These are phyloP conservation scores for Poeciliopsis gracilis DNA, from an alignment of 2,797 vertebrate genomes.

Conservation along the genomic window DNA sequence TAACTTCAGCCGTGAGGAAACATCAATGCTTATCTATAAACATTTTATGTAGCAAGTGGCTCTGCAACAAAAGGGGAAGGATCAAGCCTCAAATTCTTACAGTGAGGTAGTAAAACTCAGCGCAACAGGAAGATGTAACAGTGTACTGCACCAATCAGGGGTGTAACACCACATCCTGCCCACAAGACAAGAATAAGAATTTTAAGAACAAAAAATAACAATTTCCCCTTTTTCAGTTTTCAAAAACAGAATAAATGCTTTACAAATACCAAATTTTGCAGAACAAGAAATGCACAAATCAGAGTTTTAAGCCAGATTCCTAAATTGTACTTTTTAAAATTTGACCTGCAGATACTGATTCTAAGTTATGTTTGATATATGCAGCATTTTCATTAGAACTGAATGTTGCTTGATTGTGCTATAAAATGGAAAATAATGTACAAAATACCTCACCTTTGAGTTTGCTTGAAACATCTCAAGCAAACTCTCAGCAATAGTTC, in stretches of 20 bases:
- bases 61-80: constrained; percentile 2
- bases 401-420: too few species aligned
- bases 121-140: background rate
- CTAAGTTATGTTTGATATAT: background rate
- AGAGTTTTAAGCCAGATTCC: background rate
- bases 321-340: background rate
- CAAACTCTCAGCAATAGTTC: background rate
- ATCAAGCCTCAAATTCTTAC: background rate
- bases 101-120: background rate
- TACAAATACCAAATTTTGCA: background rate
- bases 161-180: background rate
- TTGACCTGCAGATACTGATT: background rate
- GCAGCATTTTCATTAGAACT: too few species aligned
- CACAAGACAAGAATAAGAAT: background rate
- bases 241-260: background rate
- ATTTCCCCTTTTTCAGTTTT: background rate
- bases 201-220: background rate
- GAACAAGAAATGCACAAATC: background rate
- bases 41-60: constrained; percentile 2
- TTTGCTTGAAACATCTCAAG: background rate
- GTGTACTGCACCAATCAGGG: background rate
- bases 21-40: background rate
- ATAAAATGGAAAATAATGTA: too few species aligned
- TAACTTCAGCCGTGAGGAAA: background rate
- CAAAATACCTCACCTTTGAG: too few species aligned